Evolutionary conservation across 1,140 invertebrate species (phyloP).

Genomic region (Papilio polyxenes): DNA sequence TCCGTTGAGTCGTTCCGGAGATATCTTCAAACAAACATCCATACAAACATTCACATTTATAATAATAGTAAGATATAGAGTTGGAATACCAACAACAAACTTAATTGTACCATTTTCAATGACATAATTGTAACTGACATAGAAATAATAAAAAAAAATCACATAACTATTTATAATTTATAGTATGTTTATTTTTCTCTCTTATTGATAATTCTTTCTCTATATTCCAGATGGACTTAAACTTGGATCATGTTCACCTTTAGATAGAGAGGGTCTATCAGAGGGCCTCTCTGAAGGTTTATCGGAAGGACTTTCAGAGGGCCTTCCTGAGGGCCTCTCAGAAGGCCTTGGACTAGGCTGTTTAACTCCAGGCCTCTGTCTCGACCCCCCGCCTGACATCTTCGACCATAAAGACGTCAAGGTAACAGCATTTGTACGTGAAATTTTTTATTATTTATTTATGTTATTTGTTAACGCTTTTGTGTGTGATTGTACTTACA

Average conservation of each 20-base stretch:
- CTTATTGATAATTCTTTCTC: not conserved
- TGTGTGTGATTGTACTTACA: constrained; percentile 4
- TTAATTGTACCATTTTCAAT: no score
- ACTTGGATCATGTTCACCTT: constrained; percentile 69
- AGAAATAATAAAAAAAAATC: no score
- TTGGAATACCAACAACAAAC: no score
- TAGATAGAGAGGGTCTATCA: constrained; percentile 53
- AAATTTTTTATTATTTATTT: constrained; percentile 30
- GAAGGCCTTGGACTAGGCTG: constrained; percentile 65
- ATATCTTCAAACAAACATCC: no score
- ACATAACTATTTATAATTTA: no score
- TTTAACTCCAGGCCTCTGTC: constrained; percentile 68
- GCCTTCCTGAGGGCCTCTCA: constrained; percentile 37
- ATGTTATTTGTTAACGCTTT: not conserved
- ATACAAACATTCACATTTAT: no score
- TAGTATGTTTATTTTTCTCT: no score
- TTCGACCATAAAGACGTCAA: constrained; percentile 74
- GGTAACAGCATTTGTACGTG: constrained; percentile 48
- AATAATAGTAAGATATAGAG: no score
- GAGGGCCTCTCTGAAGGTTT: constrained; percentile 49
- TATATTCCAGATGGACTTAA: constrained; percentile 65
- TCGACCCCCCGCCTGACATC: constrained; percentile 62
- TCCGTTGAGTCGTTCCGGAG: no score
- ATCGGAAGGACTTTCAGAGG: not conserved
- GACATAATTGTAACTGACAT: no score